Evolutionary conservation across 2,113 vertebrate genomes (phyloP), one percentile per base, ranked within the genome.

Genomic region (Anguilla japonica): DNA sequence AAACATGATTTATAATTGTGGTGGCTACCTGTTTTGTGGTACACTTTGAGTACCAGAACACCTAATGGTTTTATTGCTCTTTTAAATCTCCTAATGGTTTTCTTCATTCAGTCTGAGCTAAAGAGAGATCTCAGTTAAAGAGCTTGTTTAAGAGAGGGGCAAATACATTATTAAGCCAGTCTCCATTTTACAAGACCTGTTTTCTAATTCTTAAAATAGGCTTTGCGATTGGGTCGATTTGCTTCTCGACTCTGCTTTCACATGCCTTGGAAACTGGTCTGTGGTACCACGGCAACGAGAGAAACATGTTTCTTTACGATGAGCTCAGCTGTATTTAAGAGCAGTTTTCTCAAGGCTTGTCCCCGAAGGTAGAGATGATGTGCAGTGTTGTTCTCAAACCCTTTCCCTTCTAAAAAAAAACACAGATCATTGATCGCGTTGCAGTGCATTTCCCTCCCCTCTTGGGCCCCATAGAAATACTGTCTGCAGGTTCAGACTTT

Each of bases 401-500:
- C 71, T 75, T 75, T n/a, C 2, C 71, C 34, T 75, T 67, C 34
- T 34, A 34, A 34, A 34, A 75, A 75, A 75, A 75, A 75, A 75
- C 8, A 75, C n/a, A 29, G 71, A 75, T 75, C 50, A 26, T 75
- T 20, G 78, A 85, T 26, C 5, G 50, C 22, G 79, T n/a, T 41
- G 71, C 18, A 50, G 16, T 78, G 81, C 43, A 43, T 82, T 26
- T 20, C 9, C 56, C 7, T 16, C 81, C 75, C 16, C 40, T 79
- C 81, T 67, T 20, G 29, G 40, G 57, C 26, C 7, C 41, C 41
- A 20, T 26, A 9, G 81, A 81, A 50, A 75, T 50, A 41, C 41
- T 71, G 60, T 87, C 79, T 63, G 43, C 26, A 39, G 40, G 41
- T 75, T 34, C 60, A 75, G 82, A 83, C 41, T 71, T 15, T 83